Base-by-base conservation (phyloP, 2,113 vertebrate species). In the Nycticorax nycticorax region DNA sequence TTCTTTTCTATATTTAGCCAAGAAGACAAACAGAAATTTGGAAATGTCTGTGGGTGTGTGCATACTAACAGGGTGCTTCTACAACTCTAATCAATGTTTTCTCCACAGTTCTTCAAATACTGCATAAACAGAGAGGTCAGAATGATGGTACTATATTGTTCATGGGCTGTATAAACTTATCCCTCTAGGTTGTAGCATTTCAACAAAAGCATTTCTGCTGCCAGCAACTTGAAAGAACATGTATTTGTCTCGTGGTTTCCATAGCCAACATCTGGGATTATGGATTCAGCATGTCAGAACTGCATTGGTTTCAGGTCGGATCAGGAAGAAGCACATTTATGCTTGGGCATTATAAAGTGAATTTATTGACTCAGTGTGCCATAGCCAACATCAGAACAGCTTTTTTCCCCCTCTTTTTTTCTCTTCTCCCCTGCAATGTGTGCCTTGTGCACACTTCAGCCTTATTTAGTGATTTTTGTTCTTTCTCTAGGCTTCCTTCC, bases 391-490 rank as follows among this genome's bases (percentile, higher is more conserved):
- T 8, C 39, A 56, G 32, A 89, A 81, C 12, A 55, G 11, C 5
- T 55, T 71, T 67, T 27, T 6, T 3, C 0, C 2, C 12, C 2
- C 3, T 47, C 20, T 2, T 28, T 68, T 55, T 33, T 79, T 18
- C 22, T 71, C n/a, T 59, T 81, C 9, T 35, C 8, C 32, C 15
- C 33, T 35, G 13, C 37, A 7, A 62, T 48, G 11, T 17, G 14
- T 53, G 14, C 45, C 39, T 13, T 56, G 27, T 64, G 23, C 23
- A 62, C 8, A 13, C 28, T 78, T 77, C n/a, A 43, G 14, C 12
- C 18, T 59, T 74, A 71, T 77, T 76, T 41, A 50, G 18, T 6
- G 68, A 33, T 33, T 68, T 75, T 67, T 85, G 6, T 37, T 78
- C 28, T 91, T 92, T 71, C 60, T 67, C 41, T 77, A 57, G 17